A percentile compares a stretch with the other conserved stretches of the same genome.
Evolutionary conservation across 1,140 invertebrate genomes (phyloP).

Genomic region (Caenorhabditis elegans): WBcel235 BX284606.5:893501-894000

Average conservation of each 20-base stretch:
- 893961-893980: constrained; percentile 65
- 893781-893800: too few species aligned
- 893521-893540: constrained; percentile 46
- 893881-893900: too few species aligned
- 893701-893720: constrained; percentile 61
- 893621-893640: constrained; percentile 59
- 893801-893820: too few species aligned
- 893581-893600: constrained; percentile 61
- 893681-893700: constrained; percentile 61
- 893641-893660: constrained; percentile 67
- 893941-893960: constrained; percentile 65
- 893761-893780: too few species aligned
- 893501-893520: too few species aligned
- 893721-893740: neutral
- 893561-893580: constrained; percentile 65
- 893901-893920: too few species aligned
- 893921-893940: too few species aligned
- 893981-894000: constrained; percentile 63
- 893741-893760: too few species aligned
- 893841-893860: too few species aligned
- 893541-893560: constrained; percentile 60
- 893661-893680: constrained; percentile 63
- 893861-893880: too few species aligned
- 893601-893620: constrained; percentile 63
- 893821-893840: too few species aligned